These are phyloP conservation scores for Apotomis betuletana DNA, from an alignment of 2,888 invertebrate genomes.

Conservation along the genomic window DNA sequence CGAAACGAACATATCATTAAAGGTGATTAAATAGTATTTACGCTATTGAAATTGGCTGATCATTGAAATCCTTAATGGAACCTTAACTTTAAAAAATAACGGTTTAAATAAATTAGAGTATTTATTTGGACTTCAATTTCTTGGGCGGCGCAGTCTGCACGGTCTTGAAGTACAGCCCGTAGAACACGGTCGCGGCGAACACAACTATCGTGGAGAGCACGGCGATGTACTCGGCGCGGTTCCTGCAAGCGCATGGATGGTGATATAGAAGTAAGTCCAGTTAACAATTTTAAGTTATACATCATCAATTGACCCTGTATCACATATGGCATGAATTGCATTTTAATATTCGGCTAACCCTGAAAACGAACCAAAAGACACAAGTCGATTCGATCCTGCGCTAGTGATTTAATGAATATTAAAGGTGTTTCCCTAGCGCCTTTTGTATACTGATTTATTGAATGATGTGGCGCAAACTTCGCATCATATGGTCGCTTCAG, in stretches of 20 bases:
- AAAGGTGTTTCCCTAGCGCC: no score
- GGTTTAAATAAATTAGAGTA: constrained; percentile 8
- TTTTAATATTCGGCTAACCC: no score
- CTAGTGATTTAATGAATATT: no score
- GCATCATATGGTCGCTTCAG: no score
- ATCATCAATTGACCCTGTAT: no score
- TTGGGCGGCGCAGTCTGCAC: constrained; percentile 51
- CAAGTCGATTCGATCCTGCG: no score
- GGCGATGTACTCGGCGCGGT: constrained; percentile 86
- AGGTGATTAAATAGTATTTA: constrained; percentile 62
- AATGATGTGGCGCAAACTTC: no score
- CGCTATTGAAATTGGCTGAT: constrained; percentile 55
- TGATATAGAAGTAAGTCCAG: no score
- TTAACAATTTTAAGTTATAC: no score
- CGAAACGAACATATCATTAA: constrained; percentile 70
- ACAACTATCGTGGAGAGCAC: constrained; percentile 82
- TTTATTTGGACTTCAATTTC: constrained; percentile 63
- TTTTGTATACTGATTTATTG: no score
- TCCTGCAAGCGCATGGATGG: constrained; percentile 63
- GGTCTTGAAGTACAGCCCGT: constrained; percentile 77
- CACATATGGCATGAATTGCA: no score
- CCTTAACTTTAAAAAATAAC: constrained; percentile 8
- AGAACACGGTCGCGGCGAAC: constrained; percentile 83
- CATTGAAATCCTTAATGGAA: constrained; percentile 45
- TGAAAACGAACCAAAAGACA: no score